Conservation (phyloP, 92 coral and sea anemone species). For the Virgularia gustaviana region DNA sequence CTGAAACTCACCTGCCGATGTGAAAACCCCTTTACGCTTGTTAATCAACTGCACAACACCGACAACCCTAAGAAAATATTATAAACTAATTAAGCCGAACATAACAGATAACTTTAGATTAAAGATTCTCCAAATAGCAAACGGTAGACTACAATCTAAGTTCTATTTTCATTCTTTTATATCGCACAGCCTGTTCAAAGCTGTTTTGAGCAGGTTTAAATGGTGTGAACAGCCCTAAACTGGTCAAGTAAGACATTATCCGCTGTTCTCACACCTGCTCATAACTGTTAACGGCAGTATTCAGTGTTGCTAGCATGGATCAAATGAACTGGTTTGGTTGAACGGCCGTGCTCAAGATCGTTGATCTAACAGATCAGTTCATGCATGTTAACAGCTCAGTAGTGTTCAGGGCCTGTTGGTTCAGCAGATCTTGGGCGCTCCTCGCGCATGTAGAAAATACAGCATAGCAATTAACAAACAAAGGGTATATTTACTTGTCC, state of each 20-base stretch:
- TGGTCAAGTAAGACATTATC: too few relatives aligned
- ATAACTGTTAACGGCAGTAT: too few relatives aligned
- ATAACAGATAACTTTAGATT: background rate
- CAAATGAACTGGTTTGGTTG: too few relatives aligned
- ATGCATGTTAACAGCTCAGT: too few relatives aligned
- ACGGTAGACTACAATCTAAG: background rate
- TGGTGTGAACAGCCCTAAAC: too few relatives aligned
- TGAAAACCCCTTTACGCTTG: slow-evolving; percentile 80
- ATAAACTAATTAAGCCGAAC: background rate
- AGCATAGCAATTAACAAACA: background rate
- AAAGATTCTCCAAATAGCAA: background rate
- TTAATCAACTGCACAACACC: slow-evolving; percentile 93
- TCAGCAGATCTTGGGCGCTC: background rate
- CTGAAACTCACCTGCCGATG: slow-evolving; percentile 72
- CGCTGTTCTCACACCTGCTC: too few relatives aligned
- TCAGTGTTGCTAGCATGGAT: too few relatives aligned
- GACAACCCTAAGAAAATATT: slow-evolving; percentile 56
- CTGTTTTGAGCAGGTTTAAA: too few relatives aligned
- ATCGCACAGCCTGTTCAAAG: background rate
- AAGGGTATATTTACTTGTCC: slow-evolving; percentile 72
- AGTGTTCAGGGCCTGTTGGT: background rate
- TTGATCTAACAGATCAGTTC: too few relatives aligned
- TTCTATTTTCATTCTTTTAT: background rate
- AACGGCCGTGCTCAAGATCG: too few relatives aligned
- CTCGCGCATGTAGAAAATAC: background rate